Base-by-base conservation (phyloP, 2,888 invertebrate genomes). In the Phytoseiulus persimilis region DNA sequence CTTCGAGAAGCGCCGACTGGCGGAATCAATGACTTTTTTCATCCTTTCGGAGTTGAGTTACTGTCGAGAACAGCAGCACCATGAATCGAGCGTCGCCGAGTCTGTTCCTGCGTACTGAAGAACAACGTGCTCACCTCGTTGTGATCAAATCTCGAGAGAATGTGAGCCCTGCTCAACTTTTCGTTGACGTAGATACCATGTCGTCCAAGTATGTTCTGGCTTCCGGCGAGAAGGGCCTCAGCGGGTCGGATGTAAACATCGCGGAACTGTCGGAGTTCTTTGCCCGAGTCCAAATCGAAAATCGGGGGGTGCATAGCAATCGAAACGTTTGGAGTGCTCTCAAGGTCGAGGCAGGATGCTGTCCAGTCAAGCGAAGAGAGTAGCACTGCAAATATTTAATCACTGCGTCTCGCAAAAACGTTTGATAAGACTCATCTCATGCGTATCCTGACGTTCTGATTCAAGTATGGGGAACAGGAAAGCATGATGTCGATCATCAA, bases 211-310 rank as follows among this genome's bases (percentile, higher is more conserved):
- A 23, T 23, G 65, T 65, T 65, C 23, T 28, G 65, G 18, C 18
- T 14, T 65, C 18, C 32, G 23, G 9, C n/a, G 2, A 87, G 14
- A 28, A n/a, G 31, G 9, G 31, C 2, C 31, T 87, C 18, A 0
- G 87, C 23, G 1, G 87, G 87, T 31, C 23, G 32, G 6, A 33
- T n/a, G 45, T 18, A 14, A 87, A 87, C 9, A 28, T n/a, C 23
- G 33, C 87, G 87, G 39, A 33, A n/a, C 1, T 87, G 87, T 11
- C n/a, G 87, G n/a, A 87, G 45, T 33, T 87, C 32, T 31, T n/a
- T 33, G 18, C 87, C 87, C 9, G 87, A 87, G 18, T 87, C 87
- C 32, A 87, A 31, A 87, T 45, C 45, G 45, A 87, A 87, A n/a
- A 87, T n/a, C 9, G 87, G 32, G 9, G 87, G 87, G 11, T 32